A percentile compares a stretch with the other conserved stretches of the same genome.
These are phyloP conservation scores for Nipponacmea schrenckii DNA, from an alignment of 2,888 invertebrate species.

Conservation along the genomic window DNA sequence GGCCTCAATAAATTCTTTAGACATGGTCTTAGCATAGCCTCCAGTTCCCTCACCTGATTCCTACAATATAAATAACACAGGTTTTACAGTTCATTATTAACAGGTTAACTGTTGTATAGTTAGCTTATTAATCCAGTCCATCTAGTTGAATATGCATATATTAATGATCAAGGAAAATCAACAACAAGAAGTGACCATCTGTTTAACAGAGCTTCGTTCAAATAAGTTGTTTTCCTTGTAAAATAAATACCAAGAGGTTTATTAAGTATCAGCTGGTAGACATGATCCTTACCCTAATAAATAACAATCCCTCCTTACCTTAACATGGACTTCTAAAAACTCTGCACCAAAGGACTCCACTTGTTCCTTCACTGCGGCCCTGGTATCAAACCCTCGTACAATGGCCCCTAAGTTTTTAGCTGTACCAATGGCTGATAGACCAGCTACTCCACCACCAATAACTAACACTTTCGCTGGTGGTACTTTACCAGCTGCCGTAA, in stretches of 20 bases:
- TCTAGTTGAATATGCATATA: no score
- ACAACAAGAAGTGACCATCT: no score
- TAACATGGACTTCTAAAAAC: conserved; percentile 82
- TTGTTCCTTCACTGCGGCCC: conserved; percentile 74
- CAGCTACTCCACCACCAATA: conserved; percentile 90
- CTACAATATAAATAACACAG: conserved; percentile 42
- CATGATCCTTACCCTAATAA: no score
- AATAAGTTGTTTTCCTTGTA: no score
- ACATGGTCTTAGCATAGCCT: conserved; percentile 82
- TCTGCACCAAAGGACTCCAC: conserved; percentile 89
- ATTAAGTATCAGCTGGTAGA: no score
- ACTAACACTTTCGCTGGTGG: conserved; percentile 89
- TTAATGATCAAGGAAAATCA: no score
- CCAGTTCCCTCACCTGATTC: conserved; percentile 75
- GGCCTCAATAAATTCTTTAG: conserved; percentile 79
- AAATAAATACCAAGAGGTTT: no score
- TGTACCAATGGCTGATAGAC: conserved; percentile 85
- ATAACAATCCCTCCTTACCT: conserved; percentile 74
- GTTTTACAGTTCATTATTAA: not conserved
- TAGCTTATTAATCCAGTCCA: not conserved
- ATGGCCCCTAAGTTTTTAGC: conserved; percentile 89
- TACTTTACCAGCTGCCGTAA: conserved; percentile 87
- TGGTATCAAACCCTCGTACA: conserved; percentile 87
- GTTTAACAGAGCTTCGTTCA: no score
- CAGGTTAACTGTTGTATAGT: not conserved